Base-by-base conservation (phyloP, 2,797 vertebrate genomes). In the Emydoidea blandingii region DNA sequence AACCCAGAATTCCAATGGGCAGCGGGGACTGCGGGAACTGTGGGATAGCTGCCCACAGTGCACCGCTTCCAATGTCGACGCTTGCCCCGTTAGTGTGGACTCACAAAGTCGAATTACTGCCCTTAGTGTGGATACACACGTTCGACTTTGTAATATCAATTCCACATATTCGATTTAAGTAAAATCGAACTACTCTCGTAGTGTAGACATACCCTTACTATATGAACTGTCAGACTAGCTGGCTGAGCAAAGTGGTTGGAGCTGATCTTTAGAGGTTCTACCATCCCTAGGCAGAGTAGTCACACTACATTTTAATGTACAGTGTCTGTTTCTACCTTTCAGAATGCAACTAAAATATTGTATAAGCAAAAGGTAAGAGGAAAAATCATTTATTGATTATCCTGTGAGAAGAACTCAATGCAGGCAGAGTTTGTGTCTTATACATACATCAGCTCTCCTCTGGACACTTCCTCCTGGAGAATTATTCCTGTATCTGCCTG, bases 371-470 rank as follows among this genome's bases (percentile, higher is more conserved):
- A 84, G n/a, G n/a, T 44, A 80, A 83, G 83, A 78, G 34, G 91
- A 80, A 59, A 2, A 37, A 65, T 52, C 14, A 53, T 50, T 18
- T 41, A 2, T 86, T 91, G 79, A 59, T 23, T 50, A 88, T 80
- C 54, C 94, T 68, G 82, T 65, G 54, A 83, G 80, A 6, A 86
- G 86, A 85, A 89, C 10, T 34, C 62, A 93, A 91, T 79, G 83
- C 47, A 94, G 79, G 54, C 85, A 95, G 21, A 65, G 86, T 82
- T n/a, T 14, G 44, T 44, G 19, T 89, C 95, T 93, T 85, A 47
- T 74, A 97, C 96, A 80, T 97, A 98, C 97, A 2, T 27, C 74
- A 87, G 7, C 12, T 86, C 4, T 74, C 68, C 15, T 62, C 44
- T 0, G 57, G 81, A 25, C 34, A 10, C 4, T 4, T 85, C 80